Conservation (phyloP, 1,140 invertebrate species). For the Drosophila paulistorum region DNA sequence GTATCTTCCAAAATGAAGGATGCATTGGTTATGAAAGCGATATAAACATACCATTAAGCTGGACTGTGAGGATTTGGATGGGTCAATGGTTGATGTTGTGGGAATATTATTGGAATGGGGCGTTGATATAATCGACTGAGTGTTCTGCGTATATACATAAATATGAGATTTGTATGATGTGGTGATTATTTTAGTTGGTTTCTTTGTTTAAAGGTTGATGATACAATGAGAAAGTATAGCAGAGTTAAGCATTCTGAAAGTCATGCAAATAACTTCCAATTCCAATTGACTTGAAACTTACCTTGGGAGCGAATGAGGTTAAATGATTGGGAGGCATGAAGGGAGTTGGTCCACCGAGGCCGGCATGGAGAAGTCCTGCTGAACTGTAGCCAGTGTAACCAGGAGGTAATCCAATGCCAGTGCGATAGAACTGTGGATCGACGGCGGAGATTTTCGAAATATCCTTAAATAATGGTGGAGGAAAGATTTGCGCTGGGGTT, state of each 20-base stretch:
- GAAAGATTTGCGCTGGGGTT: conserved; percentile 84
- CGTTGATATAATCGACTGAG: conserved; percentile 37
- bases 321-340: conserved; percentile 91
- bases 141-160: conserved; percentile 34
- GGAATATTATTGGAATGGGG: conserved; percentile 26
- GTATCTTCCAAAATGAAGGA: background rate
- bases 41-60: conserved; percentile 48
- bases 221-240: background rate
- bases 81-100: conserved; percentile 48
- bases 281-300: conserved; percentile 83
- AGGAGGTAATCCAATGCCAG: conserved; percentile 88
- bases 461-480: conserved; percentile 90
- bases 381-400: conserved; percentile 92
- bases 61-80: conserved; percentile 50
- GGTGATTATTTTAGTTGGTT: conserved; percentile 7
- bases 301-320: conserved; percentile 95
- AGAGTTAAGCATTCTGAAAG: background rate
- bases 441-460: conserved; percentile 92
- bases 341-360: conserved; percentile 88
- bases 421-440: conserved; percentile 91
- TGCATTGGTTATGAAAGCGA: background rate
- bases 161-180: conserved; percentile 25
- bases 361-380: conserved; percentile 88
- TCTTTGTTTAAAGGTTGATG: no score
- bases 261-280: no score